Percentiles rank a stretch among this genome's conserved stretches.
Evolutionary conservation across 2,797 vertebrate genomes (phyloP).

Genomic region (Iguana delicatissima): DNA sequence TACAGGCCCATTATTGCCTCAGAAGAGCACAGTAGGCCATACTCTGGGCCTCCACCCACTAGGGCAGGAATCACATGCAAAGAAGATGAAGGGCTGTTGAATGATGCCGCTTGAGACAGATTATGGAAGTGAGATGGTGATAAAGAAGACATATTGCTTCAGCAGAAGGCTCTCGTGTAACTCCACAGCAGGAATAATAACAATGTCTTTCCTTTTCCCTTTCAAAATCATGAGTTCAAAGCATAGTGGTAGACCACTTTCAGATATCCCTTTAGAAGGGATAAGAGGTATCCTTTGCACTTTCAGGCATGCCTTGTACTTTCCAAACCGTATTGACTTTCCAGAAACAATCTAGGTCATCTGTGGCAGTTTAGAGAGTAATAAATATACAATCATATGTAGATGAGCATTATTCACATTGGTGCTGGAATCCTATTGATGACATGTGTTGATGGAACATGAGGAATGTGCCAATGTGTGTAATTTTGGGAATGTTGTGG

Average conservation of each 20-base stretch:
- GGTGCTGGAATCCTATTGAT: background rate
- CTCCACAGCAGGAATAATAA: slow-evolving; percentile 30
- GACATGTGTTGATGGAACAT: too few species aligned
- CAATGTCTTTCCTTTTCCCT: slow-evolving; percentile 24
- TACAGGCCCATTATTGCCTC: slow-evolving; percentile 18
- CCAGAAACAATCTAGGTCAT: background rate
- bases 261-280: background rate
- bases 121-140: background rate
- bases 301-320: background rate
- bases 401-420: background rate
- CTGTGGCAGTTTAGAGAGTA: background rate
- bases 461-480: too few species aligned
- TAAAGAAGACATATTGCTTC: slow-evolving; percentile 33
- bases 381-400: background rate
- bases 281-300: background rate
- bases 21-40: background rate
- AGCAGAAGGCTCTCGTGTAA: slow-evolving; percentile 28
- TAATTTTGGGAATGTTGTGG: too few species aligned
- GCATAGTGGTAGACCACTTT: background rate
- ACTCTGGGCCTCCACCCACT: slow-evolving; percentile 3
- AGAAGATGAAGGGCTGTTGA: accelerated
- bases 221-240: slow-evolving; percentile 1
- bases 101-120: slow-evolving; percentile 13
- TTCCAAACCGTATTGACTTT: background rate
- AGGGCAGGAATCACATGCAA: background rate